Base-by-base conservation (phyloP, 2,888 invertebrate genomes). In the Lasioglossum lativentre region DNA sequence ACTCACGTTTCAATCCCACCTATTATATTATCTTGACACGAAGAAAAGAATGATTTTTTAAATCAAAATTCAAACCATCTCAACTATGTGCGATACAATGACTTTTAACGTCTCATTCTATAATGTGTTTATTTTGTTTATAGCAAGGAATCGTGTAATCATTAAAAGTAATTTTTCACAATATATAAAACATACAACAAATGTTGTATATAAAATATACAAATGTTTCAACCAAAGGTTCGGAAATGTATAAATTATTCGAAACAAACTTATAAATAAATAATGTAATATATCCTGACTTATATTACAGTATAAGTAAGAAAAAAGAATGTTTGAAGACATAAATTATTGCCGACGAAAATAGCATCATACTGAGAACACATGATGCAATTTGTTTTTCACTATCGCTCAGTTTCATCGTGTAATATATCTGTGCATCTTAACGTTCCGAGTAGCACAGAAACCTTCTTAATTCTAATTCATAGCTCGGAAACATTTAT, bases 381-480 rank as follows among this genome's bases (percentile, higher is more conserved):
- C 56, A 56, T 56, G 56, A 56, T 56, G 56, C 56, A 56, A 56
- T n/a, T n/a, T 56, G n/a, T n/a, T 56, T 56, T 56, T 56, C 56
- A 12, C n/a, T n/a, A 10, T 56, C 10, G n/a, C 2, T 3, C 23
- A 23, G 56, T 56, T 12, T 12, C 8, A 10, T n/a, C 10, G n/a
- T 56, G 56, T 56, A 56, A n/a, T 63, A n/a, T 63, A 63, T 63
- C 16, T 63, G 59, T 14, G 63, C 3, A 63, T 63, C 30, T 63
- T 30, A 30, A 63, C 3, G 63, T 16, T 8, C 30, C 30, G 19
- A 30, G 30, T 30, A 30, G 30, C 63, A 30, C 63, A 63, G 30
- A 63, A 63, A 30, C 63, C 63, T 30, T 30, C 63, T 30, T 16
- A 63, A 30, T 63, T 30, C 30, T 30, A 30, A 19, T 19, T 30